Evolutionary conservation across 2,888 invertebrate species (phyloP).

Genomic region (Spisula solida): DNA sequence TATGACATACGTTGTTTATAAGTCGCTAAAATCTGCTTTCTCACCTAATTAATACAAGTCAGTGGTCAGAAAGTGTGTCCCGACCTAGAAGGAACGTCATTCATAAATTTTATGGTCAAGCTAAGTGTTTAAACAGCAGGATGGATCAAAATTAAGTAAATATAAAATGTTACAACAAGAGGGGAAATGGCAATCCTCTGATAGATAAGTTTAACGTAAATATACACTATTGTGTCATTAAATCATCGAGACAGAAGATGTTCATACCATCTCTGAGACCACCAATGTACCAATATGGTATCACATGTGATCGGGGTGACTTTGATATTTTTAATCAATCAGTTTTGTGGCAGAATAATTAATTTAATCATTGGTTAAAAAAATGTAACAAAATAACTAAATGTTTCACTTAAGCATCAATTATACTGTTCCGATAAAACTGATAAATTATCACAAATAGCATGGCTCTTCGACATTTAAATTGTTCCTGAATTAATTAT

Average conservation of each 20-base stretch:
- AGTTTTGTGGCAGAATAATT: background rate
- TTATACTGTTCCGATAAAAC: constrained; percentile 16
- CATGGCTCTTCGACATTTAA: constrained; percentile 35
- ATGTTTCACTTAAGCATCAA: constrained; percentile 29
- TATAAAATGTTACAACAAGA: background rate
- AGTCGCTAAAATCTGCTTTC: background rate
- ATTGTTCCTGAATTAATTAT: constrained; percentile 51
- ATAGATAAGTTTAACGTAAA: background rate
- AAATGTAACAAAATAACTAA: constrained; percentile 1
- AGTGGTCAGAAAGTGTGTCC: background rate
- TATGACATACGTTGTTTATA: background rate
- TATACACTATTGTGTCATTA: background rate
- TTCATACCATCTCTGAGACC: background rate
- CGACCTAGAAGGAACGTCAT: background rate
- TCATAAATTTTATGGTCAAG: background rate
- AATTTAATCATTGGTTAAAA: constrained; percentile 2
- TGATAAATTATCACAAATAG: constrained; percentile 39
- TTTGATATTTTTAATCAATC: background rate
- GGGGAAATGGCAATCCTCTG: background rate
- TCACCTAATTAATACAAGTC: background rate
- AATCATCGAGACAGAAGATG: background rate
- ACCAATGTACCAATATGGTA: background rate
- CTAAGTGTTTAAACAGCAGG: background rate
- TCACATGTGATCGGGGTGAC: background rate
- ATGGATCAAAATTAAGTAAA: background rate